Base-by-base conservation (phyloP, 2,888 invertebrate species). In the Leptothorax acervorum region DNA sequence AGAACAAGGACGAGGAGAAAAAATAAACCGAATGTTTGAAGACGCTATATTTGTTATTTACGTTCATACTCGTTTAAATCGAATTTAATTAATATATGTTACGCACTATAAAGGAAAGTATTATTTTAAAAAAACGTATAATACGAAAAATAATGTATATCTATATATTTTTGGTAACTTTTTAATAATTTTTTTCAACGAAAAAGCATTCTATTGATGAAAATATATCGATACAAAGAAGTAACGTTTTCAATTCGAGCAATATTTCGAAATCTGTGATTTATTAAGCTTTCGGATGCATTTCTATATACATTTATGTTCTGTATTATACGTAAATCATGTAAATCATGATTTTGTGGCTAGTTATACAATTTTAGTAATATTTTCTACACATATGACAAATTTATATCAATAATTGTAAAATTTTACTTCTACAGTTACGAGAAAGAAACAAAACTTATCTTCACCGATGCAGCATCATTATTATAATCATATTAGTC, bases 1-100 rank as follows among this genome's bases (percentile, higher is more conserved):
- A 35, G 0, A 51, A 78, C 15, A 82, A 82, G 23, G 68, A 75
- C 1, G 66, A 53, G 28, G 51, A 65, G 57, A 74, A 81, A 28
- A 51, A 81, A 74, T 42, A 81, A 70, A 18, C 42, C 3, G n/a
- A 60, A 45, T 66, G 15, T 55, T 55, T 3, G 8, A 63, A 18
- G 28, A 28, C 28, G 6, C n/a, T 60, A 28, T 1, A 42, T 42
- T 28, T 1, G 18, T 73, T 18, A 12, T 11, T 23, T 42, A 8
- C 15, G 28, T 28, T 66, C 8, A 66, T 45, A 23, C 15, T 12
- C 28, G 2, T 66, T 12, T 35, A 73, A 28, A 48, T 57, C 6
- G 31, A n/a, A 68, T 70, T 55, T 57, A 57, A 28, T 55, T 3
- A n/a, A n/a, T n/a, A 70, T 71, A 70, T 35, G n/a, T 70, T 70